phyloP scores from a whole-genome alignment of 2,888 invertebrate genomes.

The Lasius platythorax region DNA sequence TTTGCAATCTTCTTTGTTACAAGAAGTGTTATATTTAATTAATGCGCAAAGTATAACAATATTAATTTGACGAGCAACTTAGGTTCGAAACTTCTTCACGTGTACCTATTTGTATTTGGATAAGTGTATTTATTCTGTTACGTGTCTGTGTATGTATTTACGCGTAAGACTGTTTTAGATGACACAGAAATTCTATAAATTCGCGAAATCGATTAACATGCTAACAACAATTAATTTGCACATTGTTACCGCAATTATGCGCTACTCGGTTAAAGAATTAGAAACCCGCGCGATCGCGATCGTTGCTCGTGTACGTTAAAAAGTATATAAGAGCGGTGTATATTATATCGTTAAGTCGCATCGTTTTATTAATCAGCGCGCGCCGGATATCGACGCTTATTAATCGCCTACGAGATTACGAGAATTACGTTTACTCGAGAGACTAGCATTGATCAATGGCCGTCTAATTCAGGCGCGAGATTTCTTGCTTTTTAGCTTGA shows the following conservation, averaged over 20 bases:
- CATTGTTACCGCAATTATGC: background rate
- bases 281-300: conserved; percentile 41
- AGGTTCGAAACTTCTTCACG: conserved; percentile 56
- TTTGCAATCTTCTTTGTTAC: conserved; percentile 35
- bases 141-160: conserved; percentile 50
- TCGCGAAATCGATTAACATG: conserved; percentile 34
- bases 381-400: conserved; percentile 56
- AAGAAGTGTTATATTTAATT: conserved; percentile 46
- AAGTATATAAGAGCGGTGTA: conserved; percentile 44
- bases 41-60: conserved; percentile 43
- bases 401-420: conserved; percentile 69
- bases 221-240: conserved; percentile 32
- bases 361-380: conserved; percentile 50
- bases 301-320: conserved; percentile 59
- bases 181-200: conserved; percentile 36
- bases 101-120: conserved; percentile 61
- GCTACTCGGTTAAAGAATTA: conserved; percentile 67
- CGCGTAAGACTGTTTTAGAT: background rate
- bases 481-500: conserved; percentile 88
- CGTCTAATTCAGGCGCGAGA: conserved; percentile 82
- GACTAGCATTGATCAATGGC: conserved; percentile 86
- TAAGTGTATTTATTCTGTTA: conserved; percentile 58
- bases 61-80: conserved; percentile 58
- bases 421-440: conserved; percentile 82
- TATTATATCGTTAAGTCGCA: conserved; percentile 55